Base-by-base conservation (phyloP, 2,888 invertebrate genomes). In the Nowickia ferox region DNA sequence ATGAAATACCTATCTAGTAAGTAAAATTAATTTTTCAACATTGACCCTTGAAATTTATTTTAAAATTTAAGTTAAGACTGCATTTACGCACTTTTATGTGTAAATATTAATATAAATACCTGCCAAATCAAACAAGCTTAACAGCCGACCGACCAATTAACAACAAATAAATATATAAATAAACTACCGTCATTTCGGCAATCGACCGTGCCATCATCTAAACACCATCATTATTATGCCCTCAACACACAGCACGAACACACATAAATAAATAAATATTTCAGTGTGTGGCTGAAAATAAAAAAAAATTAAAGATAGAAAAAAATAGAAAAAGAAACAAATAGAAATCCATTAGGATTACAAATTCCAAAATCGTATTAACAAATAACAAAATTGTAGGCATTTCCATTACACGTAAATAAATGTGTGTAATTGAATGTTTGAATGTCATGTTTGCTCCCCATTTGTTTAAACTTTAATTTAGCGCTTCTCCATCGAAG, bases 121-220 rank as follows among this genome's bases (percentile, higher is more conserved):
- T 65, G 71, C 17, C 65, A 59, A 72, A 38, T 51, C 66, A 77
- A 66, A 44, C 72, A 72, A 72, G 77, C 66, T 66, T 59, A 44
- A 61, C 71, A 76, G 79, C 53, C 42, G 44, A 72, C 66, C 48
- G 17, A 79, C 78, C 82, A 86, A 79, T 86, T 79, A 86, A 79
- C 79, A 86, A 76, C 79, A 86, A 85, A 79, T 71, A 85, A 57
- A 77, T 48, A 72, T 30, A 40, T 42, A 81, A 75, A 81, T 61
- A 81, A 68, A 83, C 86, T 83, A 86, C 82, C 79, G 86, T 76
- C 86, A 72, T 82, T 79, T 75, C 71, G 81, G 57, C 82, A 83
- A 72, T 76, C 82, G 83, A 86, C 71, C 82, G 48, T 86, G 42
- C 9, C 59, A 68, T 68, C 59, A 57, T 77, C 78, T 48, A 66